Conservation (phyloP, 92 coral and sea anemone genomes). For the Chrysogorgia sp. region DNA sequence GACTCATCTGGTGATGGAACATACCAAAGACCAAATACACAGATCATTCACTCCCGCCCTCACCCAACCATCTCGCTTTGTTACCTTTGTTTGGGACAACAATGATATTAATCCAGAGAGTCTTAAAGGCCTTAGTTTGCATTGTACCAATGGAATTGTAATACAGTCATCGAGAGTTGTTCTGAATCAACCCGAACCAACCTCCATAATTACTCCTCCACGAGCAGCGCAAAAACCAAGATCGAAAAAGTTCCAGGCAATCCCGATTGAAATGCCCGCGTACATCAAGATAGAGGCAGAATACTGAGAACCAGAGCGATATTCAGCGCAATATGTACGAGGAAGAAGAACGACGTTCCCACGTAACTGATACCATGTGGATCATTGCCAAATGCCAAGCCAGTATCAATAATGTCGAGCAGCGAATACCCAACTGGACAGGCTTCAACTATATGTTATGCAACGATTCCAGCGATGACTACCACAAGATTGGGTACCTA, state of each 20-base stretch:
- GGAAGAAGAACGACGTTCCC: not conserved
- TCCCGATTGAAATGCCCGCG: conserved; percentile 6
- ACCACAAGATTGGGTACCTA: conserved; percentile 25
- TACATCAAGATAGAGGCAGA: conserved; percentile 8
- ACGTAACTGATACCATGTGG: conserved; percentile 10
- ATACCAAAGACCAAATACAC: conserved; percentile 3
- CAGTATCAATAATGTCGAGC: not conserved
- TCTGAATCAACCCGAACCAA: not conserved
- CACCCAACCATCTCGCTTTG: conserved; percentile 26
- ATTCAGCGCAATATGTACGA: conserved; percentile 24
- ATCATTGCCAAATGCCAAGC: not conserved
- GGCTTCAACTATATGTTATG: conserved; percentile 16
- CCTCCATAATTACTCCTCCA: not conserved
- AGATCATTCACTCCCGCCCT: conserved; percentile 19
- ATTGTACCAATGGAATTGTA: conserved; percentile 30
- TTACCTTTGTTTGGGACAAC: too few relatives aligned
- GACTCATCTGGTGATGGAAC: conserved; percentile 26
- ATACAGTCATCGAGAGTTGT: not conserved
- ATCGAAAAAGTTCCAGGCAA: not conserved
- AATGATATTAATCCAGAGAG: conserved; percentile 37
- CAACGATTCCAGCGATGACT: not conserved
- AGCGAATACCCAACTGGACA: conserved; percentile 18
- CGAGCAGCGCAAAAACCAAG: not conserved
- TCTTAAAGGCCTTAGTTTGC: conserved; percentile 24
- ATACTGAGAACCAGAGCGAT: not conserved